Conservation (phyloP, 2,888 invertebrate genomes). For the Actias luna region DNA sequence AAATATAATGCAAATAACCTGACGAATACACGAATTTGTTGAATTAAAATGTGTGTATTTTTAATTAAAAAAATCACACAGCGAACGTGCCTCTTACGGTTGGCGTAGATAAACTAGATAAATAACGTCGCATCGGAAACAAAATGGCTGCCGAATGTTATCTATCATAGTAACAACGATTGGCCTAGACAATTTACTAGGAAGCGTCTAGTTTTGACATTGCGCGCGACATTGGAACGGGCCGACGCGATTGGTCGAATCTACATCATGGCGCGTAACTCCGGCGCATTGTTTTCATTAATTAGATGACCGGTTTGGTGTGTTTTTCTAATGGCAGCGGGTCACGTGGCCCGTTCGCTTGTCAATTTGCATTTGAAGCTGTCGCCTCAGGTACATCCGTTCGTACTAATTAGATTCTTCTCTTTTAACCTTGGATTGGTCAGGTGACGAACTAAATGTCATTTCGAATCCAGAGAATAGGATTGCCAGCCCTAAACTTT, state of each 20-base stretch:
- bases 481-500: too few relatives aligned
- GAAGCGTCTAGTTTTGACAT: constrained; percentile 76
- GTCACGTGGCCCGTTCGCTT: constrained; percentile 3
- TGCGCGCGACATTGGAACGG: constrained; percentile 68
- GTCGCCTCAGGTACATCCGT: not conserved
- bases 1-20: too few relatives aligned
- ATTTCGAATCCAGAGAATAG: too few relatives aligned
- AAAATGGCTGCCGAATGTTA: constrained; percentile 30
- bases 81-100: not conserved
- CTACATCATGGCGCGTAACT: constrained; percentile 65
- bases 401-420: not conserved
- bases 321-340: constrained; percentile 43
- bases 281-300: constrained; percentile 71
- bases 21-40: not conserved
- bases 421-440: not conserved
- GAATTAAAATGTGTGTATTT: not conserved
- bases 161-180: constrained; percentile 59
- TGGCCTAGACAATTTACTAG: constrained; percentile 72
- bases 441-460: too few relatives aligned
- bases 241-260: constrained; percentile 61
- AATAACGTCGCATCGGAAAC: constrained; percentile 12
- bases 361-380: not conserved
- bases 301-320: constrained; percentile 74
- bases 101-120: constrained; percentile 11
- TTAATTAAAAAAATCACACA: not conserved